Conservation (phyloP, 2,797 vertebrate species). For the Myotis planiceps region DNA sequence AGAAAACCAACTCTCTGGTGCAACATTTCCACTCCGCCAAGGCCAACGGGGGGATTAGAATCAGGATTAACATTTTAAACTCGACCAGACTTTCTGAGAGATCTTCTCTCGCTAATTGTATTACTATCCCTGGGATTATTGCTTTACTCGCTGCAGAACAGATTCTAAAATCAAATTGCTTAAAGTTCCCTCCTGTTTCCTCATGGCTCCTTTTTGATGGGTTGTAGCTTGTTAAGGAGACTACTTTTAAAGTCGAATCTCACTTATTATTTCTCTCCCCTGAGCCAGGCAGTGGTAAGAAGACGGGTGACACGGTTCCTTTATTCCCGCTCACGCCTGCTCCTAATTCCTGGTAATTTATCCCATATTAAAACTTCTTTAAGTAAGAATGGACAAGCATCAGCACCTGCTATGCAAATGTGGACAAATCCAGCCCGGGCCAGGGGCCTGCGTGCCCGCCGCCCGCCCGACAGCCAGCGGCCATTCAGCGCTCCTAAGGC, state of each 20-base stretch:
- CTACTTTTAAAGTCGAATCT: constrained; percentile 49
- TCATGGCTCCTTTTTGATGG: background rate
- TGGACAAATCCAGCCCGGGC: constrained; percentile 85
- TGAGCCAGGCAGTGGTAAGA: constrained; percentile 43
- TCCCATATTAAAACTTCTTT: constrained; percentile 93
- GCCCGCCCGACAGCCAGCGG: constrained; percentile 52
- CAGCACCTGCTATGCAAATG: constrained; percentile 94
- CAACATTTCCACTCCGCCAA: constrained; percentile 85
- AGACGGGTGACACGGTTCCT: constrained; percentile 68
- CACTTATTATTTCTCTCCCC: constrained; percentile 6
- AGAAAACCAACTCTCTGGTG: constrained; percentile 82
- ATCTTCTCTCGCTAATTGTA: constrained; percentile 89
- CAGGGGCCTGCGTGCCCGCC: constrained; percentile 31
- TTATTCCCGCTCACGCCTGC: constrained; percentile 83
- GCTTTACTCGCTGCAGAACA: constrained; percentile 84
- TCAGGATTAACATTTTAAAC: constrained; percentile 94
- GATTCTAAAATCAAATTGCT: constrained; percentile 86
- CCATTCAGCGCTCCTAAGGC: constrained; percentile 79
- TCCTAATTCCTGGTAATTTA: constrained; percentile 90
- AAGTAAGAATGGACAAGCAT: constrained; percentile 88
- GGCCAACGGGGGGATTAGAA: constrained; percentile 90
- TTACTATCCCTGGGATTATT: constrained; percentile 89
- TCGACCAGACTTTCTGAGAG: constrained; percentile 91
- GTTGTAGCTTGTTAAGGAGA: background rate
- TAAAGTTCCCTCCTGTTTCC: constrained; percentile 70